Conservation (phyloP, 2,888 invertebrate genomes). For the Lithophane ornitopus region DNA sequence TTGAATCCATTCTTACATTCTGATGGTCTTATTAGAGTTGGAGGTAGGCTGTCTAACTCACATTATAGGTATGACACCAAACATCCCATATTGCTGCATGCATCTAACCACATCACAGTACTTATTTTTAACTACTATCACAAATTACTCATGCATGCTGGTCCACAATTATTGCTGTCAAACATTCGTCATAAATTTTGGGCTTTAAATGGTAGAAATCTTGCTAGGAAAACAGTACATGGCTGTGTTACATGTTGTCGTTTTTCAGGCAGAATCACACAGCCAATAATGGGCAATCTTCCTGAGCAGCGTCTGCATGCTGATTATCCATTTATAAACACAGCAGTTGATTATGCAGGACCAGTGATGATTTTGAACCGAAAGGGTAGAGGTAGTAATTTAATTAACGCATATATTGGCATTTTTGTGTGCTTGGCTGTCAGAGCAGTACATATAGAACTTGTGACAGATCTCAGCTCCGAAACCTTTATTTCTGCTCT, state of each 20-base stretch:
- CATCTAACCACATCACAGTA: too few species aligned
- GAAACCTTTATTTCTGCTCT: constrained; percentile 19
- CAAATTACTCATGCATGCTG: too few species aligned
- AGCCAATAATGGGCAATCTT: constrained; percentile 38
- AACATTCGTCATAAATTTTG: too few species aligned
- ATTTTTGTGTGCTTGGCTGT: constrained; percentile 36
- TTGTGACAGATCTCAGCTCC: constrained; percentile 27
- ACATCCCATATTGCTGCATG: too few species aligned
- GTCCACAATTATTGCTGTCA: too few species aligned
- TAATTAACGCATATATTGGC: constrained; percentile 45
- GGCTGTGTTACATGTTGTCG: constrained; percentile 27
- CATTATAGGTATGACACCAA: too few species aligned
- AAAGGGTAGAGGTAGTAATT: constrained; percentile 39
- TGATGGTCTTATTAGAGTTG: too few species aligned
- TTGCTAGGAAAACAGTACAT: constrained; percentile 23
- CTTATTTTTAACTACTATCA: too few species aligned
- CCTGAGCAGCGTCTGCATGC: constrained; percentile 25
- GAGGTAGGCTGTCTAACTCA: too few species aligned
- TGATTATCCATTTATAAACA: constrained; percentile 43
- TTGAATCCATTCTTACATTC: too few species aligned
- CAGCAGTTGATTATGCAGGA: constrained; percentile 50
- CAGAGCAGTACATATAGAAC: constrained; percentile 28
- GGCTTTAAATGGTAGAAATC: constrained; percentile 15
- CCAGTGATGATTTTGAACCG: constrained; percentile 46
- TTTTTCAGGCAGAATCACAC: not conserved